phyloP scores from a whole-genome alignment of 2,113 vertebrate species.

The Oenanthe melanoleuca region DNA sequence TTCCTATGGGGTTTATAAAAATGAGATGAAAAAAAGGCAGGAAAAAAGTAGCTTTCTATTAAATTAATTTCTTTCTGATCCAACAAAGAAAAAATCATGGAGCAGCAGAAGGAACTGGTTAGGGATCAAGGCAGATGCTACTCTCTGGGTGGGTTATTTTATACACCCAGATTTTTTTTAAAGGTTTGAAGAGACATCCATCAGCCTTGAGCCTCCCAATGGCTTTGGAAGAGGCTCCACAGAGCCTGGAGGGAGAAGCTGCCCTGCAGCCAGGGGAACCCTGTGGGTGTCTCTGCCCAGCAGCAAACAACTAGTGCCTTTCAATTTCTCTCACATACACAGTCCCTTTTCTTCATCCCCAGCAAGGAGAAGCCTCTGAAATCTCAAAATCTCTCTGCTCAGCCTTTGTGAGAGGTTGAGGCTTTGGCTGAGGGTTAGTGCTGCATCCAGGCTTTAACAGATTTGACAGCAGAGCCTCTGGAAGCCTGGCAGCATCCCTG shows the following conservation, averaged over 20 bases:
- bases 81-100: not conserved
- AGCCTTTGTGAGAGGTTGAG: not conserved
- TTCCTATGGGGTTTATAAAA: not conserved
- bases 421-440: not conserved
- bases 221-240: fast-evolving
- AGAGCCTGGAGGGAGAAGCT: not conserved
- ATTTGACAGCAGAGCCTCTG: fast-evolving
- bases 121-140: not conserved
- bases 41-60: not conserved
- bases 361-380: not conserved
- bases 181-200: not conserved
- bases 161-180: not conserved
- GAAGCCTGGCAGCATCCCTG: not conserved
- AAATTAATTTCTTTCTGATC: not conserved
- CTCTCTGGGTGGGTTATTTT: not conserved
- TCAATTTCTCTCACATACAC: not conserved
- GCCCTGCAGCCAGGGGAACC: fast-evolving
- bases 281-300: not conserved
- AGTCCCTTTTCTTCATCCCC: not conserved
- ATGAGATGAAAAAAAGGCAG: not conserved
- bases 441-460: not conserved
- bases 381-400: not conserved
- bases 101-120: not conserved
- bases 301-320: fast-evolving
- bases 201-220: not conserved